Evolutionary conservation across 2,797 vertebrate species (phyloP).

Genomic region (Etheostoma perlongum): DNA sequence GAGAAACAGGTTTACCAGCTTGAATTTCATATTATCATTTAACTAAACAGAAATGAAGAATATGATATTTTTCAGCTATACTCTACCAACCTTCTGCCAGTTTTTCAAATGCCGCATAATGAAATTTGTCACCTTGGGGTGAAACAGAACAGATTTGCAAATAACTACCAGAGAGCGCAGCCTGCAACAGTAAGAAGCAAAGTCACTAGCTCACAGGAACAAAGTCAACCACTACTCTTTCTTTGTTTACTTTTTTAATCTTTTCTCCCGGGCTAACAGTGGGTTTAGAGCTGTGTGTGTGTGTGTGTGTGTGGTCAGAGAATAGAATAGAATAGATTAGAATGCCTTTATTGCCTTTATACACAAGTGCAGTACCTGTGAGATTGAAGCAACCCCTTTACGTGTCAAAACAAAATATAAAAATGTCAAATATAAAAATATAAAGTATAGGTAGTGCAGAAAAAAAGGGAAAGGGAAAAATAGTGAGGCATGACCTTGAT

Average conservation of each 20-base stretch:
- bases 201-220: constrained; percentile 10
- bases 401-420: too few species aligned
- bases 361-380: too few species aligned
- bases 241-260: constrained; percentile 50
- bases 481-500: constrained; percentile 50
- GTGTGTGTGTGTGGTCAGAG: not conserved
- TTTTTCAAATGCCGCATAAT: constrained; percentile 7
- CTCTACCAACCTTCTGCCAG: constrained; percentile 49
- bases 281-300: not conserved
- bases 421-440: too few species aligned
- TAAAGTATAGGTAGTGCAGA: too few species aligned
- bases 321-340: too few species aligned
- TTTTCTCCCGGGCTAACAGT: constrained; percentile 23
- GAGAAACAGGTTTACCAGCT: not conserved
- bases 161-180: not conserved
- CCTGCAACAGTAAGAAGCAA: not conserved
- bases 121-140: constrained; percentile 1
- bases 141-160: constrained; percentile 2
- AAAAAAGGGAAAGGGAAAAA: not conserved
- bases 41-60: not conserved
- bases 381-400: too few species aligned
- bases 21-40: not conserved
- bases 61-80: not conserved
- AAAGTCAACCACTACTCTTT: constrained; percentile 5
- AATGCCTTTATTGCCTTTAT: too few species aligned